Percentiles rank a stretch among this genome's conserved stretches.
Evolutionary conservation across 2,888 invertebrate species (phyloP).

Genomic region (Drosophila stalkeri): DNA sequence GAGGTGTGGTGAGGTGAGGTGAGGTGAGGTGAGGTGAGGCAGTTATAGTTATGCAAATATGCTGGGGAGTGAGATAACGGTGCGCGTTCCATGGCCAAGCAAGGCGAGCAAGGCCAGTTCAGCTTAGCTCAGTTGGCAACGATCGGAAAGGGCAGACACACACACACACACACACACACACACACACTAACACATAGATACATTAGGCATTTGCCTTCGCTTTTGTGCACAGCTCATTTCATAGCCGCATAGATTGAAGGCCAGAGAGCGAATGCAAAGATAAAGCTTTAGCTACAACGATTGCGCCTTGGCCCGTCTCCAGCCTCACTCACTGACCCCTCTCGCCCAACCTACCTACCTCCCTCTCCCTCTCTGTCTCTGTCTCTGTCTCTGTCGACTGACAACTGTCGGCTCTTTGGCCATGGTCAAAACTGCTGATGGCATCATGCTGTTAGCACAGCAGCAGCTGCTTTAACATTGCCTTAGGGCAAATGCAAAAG

Average conservation of each 20-base stretch:
- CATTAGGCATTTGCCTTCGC: conserved; percentile 33
- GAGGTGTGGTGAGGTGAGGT: no score
- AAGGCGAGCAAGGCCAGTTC: conserved; percentile 30
- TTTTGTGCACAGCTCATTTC: conserved; percentile 41
- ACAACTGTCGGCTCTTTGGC: conserved; percentile 42
- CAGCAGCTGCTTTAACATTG: conserved; percentile 47
- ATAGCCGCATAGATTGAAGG: conserved; percentile 63
- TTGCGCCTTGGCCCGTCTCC: conserved; percentile 35
- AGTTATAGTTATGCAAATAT: conserved; percentile 59
- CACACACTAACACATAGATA: background rate
- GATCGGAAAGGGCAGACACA: conserved; percentile 18
- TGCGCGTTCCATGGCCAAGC: conserved; percentile 42
- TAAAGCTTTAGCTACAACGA: conserved; percentile 37
- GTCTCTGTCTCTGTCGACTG: background rate
- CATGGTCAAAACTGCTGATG: conserved; percentile 65
- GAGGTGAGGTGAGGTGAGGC: background rate
- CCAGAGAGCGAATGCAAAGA: conserved; percentile 65
- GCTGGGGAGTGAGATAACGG: conserved; percentile 41
- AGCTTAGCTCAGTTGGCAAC: conserved; percentile 7
- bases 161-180: background rate
- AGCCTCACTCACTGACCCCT: background rate
- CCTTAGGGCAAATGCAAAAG: conserved; percentile 21
- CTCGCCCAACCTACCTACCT: background rate
- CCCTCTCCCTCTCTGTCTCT: background rate
- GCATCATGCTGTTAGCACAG: conserved; percentile 76